These are phyloP conservation scores for Lacerta viridis DNA, from an alignment of 2,797 vertebrate genomes.

Conservation along the genomic window DNA sequence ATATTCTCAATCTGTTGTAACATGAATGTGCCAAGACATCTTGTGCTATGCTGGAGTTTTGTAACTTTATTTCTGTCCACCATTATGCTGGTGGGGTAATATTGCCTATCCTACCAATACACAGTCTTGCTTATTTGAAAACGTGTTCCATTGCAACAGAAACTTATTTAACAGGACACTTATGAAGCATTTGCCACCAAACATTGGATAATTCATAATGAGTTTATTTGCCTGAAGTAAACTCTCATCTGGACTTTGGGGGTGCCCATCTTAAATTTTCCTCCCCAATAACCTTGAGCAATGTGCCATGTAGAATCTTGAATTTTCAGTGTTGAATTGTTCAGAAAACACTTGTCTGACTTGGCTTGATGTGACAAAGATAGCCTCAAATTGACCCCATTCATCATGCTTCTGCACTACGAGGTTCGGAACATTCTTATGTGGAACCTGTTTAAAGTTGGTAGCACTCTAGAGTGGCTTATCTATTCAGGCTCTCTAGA, in stretches of 20 bases:
- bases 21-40: constrained; percentile 19
- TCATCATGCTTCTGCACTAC: constrained; percentile 14
- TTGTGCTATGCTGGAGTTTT: constrained; percentile 9
- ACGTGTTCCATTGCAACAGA: constrained; percentile 12
- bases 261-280: not conserved
- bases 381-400: not conserved
- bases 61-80: not conserved
- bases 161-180: not conserved
- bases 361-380: not conserved
- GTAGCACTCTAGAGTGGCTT: not conserved
- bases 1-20: constrained; percentile 7
- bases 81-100: not conserved
- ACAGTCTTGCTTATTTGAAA: not conserved
- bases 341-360: not conserved
- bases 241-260: constrained; percentile 41
- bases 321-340: constrained; percentile 7
- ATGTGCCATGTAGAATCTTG: constrained; percentile 20
- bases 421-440: not conserved
- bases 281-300: constrained; percentile 19
- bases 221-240: not conserved
- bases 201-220: not conserved
- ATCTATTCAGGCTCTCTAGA: not conserved
- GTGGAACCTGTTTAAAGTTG: not conserved
- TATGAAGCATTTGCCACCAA: not conserved
- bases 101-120: not conserved